Conservation (phyloP, 2,797 vertebrate species). For the Allobates femoralis region DNA sequence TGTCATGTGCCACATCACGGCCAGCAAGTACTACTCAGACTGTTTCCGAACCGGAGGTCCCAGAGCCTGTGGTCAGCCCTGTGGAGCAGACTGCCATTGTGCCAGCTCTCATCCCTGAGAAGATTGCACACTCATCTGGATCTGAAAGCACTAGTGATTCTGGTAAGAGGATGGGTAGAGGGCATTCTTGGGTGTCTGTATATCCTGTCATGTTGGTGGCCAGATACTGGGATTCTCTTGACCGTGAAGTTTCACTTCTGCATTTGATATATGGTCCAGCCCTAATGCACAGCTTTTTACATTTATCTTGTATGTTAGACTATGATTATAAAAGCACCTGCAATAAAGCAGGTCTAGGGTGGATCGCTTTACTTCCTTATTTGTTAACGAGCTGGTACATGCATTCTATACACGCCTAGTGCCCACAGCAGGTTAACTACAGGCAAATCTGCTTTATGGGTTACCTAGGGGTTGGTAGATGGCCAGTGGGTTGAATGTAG, state of each 20-base stretch:
- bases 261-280: background rate
- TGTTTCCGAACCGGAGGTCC: conserved; percentile 62
- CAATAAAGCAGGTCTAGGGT: background rate
- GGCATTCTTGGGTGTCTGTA: background rate
- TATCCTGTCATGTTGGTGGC: too few species aligned
- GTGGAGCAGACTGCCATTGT: conserved; percentile 63
- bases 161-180: conserved; percentile 80
- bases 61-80: conserved; percentile 68
- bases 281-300: background rate
- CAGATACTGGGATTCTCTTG: too few species aligned
- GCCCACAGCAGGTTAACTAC: conserved; percentile 38
- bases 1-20: conserved; percentile 68
- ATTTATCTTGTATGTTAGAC: background rate
- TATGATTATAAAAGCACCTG: background rate
- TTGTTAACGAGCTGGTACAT: conserved; percentile 41
- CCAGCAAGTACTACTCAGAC: conserved; percentile 65
- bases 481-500: background rate
- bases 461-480: background rate
- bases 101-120: conserved; percentile 68
- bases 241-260: background rate
- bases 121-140: conserved; percentile 88
- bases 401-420: conserved; percentile 36
- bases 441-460: background rate
- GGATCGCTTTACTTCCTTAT: conserved; percentile 9
- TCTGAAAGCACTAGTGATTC: conserved; percentile 94